Conservation (phyloP, 2,888 invertebrate species). For the Clusia tigrina region DNA sequence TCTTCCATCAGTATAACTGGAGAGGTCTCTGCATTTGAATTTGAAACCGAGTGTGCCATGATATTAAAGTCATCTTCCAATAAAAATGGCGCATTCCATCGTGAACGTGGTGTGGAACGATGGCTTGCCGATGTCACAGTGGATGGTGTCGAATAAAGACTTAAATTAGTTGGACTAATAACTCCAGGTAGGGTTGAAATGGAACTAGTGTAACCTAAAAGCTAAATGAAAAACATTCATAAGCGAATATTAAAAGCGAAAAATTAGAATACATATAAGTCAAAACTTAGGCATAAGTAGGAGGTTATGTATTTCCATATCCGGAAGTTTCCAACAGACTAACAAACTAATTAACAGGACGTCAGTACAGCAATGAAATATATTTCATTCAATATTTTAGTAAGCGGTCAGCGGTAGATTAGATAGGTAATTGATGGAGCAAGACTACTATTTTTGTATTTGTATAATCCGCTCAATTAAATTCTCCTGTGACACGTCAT, state of each 20-base stretch:
- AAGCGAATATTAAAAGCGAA: not conserved
- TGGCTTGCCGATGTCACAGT: conserved; percentile 64
- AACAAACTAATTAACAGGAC: too few relatives aligned
- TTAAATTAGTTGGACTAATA: conserved; percentile 87
- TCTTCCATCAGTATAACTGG: conserved; percentile 83
- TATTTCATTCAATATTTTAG: too few relatives aligned
- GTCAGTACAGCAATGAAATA: too few relatives aligned
- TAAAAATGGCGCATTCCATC: conserved; percentile 91
- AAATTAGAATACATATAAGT: too few relatives aligned
- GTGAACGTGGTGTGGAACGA: conserved; percentile 74
- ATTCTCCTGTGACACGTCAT: too few relatives aligned
- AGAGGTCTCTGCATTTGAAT: conserved; percentile 70
- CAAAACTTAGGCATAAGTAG: too few relatives aligned
- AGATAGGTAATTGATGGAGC: too few relatives aligned
- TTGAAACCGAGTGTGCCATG: conserved; percentile 78
- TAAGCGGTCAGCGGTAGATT: too few relatives aligned
- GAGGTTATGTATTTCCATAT: too few relatives aligned
- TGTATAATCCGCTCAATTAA: too few relatives aligned
- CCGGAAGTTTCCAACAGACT: too few relatives aligned
- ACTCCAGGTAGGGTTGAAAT: conserved; percentile 82
- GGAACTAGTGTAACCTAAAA: conserved; percentile 92
- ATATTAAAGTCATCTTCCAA: conserved; percentile 95
- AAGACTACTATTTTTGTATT: too few relatives aligned
- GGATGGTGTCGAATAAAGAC: conserved; percentile 79
- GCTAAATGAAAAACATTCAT: conserved; percentile 67